These are phyloP conservation scores for Troilus luridus DNA, from an alignment of 2,888 invertebrate species.

Conservation along the genomic window DNA sequence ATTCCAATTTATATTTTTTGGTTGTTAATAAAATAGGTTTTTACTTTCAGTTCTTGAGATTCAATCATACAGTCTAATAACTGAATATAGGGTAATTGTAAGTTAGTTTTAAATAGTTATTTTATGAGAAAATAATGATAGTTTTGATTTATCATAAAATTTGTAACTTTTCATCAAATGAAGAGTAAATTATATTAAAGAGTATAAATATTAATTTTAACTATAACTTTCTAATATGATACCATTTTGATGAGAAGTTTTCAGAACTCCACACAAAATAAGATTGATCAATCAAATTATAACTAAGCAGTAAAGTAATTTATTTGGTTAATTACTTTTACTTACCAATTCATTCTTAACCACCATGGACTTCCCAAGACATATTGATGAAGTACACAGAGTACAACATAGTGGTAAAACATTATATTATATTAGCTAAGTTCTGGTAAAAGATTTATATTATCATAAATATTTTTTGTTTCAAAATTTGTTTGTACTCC, in stretches of 20 bases:
- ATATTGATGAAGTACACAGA: neutral
- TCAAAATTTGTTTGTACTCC: too few species aligned
- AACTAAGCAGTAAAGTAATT: neutral
- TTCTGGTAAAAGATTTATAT: neutral
- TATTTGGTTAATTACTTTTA: neutral
- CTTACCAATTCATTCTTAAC: neutral
- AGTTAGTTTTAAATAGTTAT: too few species aligned
- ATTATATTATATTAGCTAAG: neutral
- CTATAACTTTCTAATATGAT: neutral
- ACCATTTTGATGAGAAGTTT: neutral
- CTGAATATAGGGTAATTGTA: too few species aligned
- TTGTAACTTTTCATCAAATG: neutral
- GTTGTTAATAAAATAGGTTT: too few species aligned
- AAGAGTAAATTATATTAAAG: neutral
- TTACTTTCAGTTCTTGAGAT: too few species aligned
- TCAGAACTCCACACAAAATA: neutral
- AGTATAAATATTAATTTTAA: neutral
- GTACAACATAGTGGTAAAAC: too few species aligned
- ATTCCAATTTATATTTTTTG: too few species aligned
- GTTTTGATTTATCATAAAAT: neutral
- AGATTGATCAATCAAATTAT: neutral
- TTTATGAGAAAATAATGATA: neutral
- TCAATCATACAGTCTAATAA: too few species aligned
- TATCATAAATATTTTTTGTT: too few species aligned
- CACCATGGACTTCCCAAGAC: neutral